Evolutionary conservation across 2,888 invertebrate genomes (phyloP).

Genomic region (Neelides folsomi): DNA sequence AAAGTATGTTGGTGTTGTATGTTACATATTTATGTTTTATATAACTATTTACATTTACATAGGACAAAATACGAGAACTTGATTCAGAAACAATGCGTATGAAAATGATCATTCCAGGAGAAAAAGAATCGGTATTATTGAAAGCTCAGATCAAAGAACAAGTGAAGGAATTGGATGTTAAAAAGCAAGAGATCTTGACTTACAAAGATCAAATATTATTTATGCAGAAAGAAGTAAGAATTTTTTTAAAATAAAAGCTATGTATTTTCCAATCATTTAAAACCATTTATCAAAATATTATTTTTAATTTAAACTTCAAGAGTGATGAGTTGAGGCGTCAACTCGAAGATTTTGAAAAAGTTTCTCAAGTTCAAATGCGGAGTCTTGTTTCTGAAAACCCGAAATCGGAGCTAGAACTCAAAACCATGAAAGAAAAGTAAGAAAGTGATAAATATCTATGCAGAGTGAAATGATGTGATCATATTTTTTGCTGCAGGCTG

Average conservation of each 20-base stretch:
- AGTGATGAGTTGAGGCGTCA: slow-evolving; percentile 67
- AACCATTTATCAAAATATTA: not conserved
- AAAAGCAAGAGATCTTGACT: slow-evolving; percentile 53
- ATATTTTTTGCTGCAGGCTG: slow-evolving; percentile 38
- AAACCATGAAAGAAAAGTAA: slow-evolving; percentile 51
- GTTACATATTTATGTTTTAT: not conserved
- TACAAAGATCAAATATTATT: slow-evolving; percentile 59
- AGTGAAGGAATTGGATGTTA: slow-evolving; percentile 55
- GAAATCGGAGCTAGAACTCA: slow-evolving; percentile 57
- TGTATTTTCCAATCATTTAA: not conserved
- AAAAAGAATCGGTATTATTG: slow-evolving; percentile 40
- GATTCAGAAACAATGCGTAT: slow-evolving; percentile 25
- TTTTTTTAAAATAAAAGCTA: too few species aligned
- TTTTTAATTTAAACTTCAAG: slow-evolving; percentile 36
- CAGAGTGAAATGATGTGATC: not conserved
- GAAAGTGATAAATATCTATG: slow-evolving; percentile 4
- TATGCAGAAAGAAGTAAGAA: slow-evolving; percentile 48
- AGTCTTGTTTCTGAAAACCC: slow-evolving; percentile 20
- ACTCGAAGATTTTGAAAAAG: slow-evolving; percentile 69
- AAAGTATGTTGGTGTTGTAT: too few species aligned
- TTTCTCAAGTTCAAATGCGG: slow-evolving; percentile 58
- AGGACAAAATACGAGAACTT: slow-evolving; percentile 42
- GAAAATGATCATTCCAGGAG: slow-evolving; percentile 28
- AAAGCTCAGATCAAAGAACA: slow-evolving; percentile 59
- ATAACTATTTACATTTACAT: slow-evolving; percentile 14